Percentiles rank a stretch among this genome's conserved stretches.
phyloP scores from a whole-genome alignment of 2,113 vertebrate species.

The Pseudopipra pipra region DNA sequence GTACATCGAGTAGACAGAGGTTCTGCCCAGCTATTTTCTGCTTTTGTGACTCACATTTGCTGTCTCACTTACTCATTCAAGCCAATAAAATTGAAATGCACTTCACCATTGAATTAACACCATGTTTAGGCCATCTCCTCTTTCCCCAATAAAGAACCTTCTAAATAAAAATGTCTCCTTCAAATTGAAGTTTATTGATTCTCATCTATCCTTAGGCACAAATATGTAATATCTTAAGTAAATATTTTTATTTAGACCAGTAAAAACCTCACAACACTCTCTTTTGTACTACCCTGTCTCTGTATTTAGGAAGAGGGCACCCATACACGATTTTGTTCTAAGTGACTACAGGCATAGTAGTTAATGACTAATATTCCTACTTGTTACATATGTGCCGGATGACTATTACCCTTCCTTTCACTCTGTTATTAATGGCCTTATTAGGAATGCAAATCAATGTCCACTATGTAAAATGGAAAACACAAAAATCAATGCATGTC shows the following conservation, averaged over 20 bases:
- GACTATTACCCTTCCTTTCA: slow-evolving; percentile 33
- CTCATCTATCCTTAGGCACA: neutral
- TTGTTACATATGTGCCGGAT: neutral
- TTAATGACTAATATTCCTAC: slow-evolving; percentile 22
- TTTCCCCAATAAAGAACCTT: neutral
- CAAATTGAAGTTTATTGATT: neutral
- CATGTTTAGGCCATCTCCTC: neutral
- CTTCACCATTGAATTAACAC: neutral
- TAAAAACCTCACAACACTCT: neutral
- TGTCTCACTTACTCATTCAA: neutral
- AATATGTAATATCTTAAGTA: neutral
- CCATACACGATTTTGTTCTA: neutral
- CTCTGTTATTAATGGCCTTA: slow-evolving; percentile 53
- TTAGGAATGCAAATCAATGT: slow-evolving; percentile 64
- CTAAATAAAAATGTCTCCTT: neutral
- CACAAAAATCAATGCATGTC: slow-evolving; percentile 57
- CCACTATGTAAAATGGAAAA: slow-evolving; percentile 57
- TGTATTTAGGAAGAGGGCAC: neutral
- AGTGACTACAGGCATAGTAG: neutral
- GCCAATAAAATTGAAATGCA: neutral
- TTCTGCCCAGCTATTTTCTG: neutral
- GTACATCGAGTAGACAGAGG: neutral
- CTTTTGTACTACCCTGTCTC: neutral
- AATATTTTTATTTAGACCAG: neutral
- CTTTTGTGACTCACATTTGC: neutral